These are phyloP conservation scores for Phaonia tiefii DNA, from an alignment of 2,888 invertebrate species.

Conservation along the genomic window DNA sequence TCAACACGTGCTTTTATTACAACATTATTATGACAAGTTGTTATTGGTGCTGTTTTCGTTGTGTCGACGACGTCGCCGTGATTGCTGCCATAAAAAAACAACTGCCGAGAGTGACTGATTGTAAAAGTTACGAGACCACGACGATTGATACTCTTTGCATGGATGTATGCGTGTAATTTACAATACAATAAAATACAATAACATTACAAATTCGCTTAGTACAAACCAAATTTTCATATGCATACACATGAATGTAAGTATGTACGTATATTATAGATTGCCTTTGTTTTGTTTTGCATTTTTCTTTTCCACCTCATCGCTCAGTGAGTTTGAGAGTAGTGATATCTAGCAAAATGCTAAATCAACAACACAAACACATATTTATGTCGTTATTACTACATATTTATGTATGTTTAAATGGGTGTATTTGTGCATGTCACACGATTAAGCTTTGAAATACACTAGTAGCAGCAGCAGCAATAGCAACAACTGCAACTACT, in stretches of 20 bases:
- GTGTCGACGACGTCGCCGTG: conserved; percentile 7
- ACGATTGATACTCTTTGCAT: conserved; percentile 31
- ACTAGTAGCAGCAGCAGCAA: conserved; percentile 3
- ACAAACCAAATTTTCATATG: not conserved
- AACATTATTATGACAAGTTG: conserved; percentile 70
- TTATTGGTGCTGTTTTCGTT: conserved; percentile 13
- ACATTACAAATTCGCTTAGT: conserved; percentile 46
- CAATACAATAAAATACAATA: not conserved
- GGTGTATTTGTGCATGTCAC: conserved; percentile 22
- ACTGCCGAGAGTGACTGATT: conserved; percentile 16
- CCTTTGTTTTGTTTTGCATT: too few species aligned
- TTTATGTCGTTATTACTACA: not conserved
- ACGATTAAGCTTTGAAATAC: conserved; percentile 29
- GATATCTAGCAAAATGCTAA: conserved; percentile 10
- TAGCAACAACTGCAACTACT: conserved; percentile 9
- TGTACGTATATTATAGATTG: too few species aligned
- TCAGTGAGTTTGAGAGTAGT: conserved; percentile 3
- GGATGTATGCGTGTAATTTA: not conserved
- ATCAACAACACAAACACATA: conserved; percentile 3
- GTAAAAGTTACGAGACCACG: conserved; percentile 26
- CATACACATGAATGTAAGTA: too few species aligned
- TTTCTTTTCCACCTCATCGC: conserved; percentile 7
- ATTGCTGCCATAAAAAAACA: not conserved
- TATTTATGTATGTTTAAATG: not conserved
- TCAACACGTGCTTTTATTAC: conserved; percentile 79